Conservation (phyloP, 2,113 vertebrate species). For the Gasterosteus aculeatus region DNA sequence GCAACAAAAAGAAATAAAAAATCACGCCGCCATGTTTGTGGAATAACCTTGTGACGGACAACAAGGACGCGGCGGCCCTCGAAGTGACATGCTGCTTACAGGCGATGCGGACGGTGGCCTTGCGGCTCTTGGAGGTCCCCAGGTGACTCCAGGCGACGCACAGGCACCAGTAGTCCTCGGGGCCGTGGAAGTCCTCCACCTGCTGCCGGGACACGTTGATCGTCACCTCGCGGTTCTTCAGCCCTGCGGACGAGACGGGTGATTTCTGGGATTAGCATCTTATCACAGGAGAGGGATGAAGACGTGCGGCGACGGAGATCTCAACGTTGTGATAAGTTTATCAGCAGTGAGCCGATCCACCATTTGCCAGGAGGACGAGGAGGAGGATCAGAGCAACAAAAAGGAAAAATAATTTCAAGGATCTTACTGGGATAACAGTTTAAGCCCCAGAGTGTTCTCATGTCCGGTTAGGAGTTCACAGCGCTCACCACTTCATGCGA, state of each 20-base stretch:
- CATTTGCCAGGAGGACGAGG: constrained; percentile 35
- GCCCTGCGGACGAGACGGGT: constrained; percentile 75
- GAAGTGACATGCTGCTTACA: constrained; percentile 84
- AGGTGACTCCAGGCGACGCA: constrained; percentile 97
- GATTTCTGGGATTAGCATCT: constrained; percentile 44
- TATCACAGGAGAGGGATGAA: constrained; percentile 25
- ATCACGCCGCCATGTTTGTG: neutral
- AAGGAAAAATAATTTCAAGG: constrained; percentile 6
- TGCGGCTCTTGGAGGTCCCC: constrained; percentile 96
- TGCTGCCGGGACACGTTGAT: constrained; percentile 98
- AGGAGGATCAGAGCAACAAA: neutral
- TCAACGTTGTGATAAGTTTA: constrained; percentile 66
- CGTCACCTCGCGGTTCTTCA: constrained; percentile 92
- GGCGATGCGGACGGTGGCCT: constrained; percentile 93
- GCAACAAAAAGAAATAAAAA: neutral
- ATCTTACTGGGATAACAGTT: constrained; percentile 22
- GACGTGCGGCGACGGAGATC: constrained; percentile 35
- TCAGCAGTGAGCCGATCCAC: constrained; percentile 57
- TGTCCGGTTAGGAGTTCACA: neutral
- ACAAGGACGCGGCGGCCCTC: neutral
- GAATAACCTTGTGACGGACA: constrained; percentile 30
- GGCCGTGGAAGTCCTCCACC: constrained; percentile 96
- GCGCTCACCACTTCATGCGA: neutral
- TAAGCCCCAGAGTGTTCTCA: neutral
- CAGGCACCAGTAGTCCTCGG: constrained; percentile 96